Evolutionary conservation across 2,797 vertebrate species (phyloP), one percentile per base, ranked within the genome.

Genomic region (Brachyalestes nurse): DNA sequence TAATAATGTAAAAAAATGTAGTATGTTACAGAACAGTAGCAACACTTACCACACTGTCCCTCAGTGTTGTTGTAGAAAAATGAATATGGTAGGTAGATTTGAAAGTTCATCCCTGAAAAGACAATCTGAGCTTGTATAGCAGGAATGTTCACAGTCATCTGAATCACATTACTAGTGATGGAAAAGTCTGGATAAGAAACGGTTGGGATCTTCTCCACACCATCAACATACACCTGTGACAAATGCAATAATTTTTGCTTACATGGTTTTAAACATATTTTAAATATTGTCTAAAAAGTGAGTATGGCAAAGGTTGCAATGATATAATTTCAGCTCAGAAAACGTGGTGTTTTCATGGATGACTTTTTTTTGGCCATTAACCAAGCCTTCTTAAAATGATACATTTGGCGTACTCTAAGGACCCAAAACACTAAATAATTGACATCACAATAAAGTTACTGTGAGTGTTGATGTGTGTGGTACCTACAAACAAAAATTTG

Each of bases 1-100:
- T 9, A 49, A 19, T 25, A 2, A 19, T 12, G 5, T 62, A 6
- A n/a, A 21, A 77, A 53, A 65, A 5, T 25, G n/a, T n/a, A n/a
- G n/a, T 4, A 21, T 34, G 77, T 77, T 90, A 42, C 80, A 84
- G 85, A 0, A 58, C 64, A 12, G 66, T 64, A 77, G 58, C 7
- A 64, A 16, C 66, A 75, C 93, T 92, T 86, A 99, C 97, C 97
- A 78, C 97, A 99, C 73, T 97, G 97, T 88, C 97, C 97, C 71
- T 96, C 93, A 45, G 97, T 98, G 87, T 99, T 99, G 86, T 91
- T 85, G 66, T 94, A 84, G 80, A 98, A 98, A n/a, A 83, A 83
- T 0, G 75, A 82, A 88, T 88, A 92, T 0, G 96, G 94, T 85
- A 99, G 76, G 17, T 84, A 87, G 79, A 99, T 42, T 2, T 78